phyloP scores from a whole-genome alignment of 2,888 invertebrate genomes.

The Axea sp. region DNA sequence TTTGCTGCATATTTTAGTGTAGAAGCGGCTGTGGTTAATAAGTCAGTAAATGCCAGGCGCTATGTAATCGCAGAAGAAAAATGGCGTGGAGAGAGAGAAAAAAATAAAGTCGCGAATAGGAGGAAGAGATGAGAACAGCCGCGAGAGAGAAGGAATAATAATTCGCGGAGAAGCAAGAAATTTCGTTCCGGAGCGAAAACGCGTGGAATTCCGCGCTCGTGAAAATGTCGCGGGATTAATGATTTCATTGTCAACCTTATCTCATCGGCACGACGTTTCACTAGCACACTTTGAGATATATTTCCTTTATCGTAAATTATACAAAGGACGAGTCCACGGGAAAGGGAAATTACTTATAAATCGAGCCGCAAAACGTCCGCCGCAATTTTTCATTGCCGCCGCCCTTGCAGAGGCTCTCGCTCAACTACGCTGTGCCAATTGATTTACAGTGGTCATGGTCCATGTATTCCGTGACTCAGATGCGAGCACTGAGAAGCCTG shows the following conservation, averaged over 20 bases:
- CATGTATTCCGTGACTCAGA: constrained; percentile 56
- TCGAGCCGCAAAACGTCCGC: constrained; percentile 34
- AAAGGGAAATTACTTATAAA: constrained; percentile 54
- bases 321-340: constrained; percentile 42
- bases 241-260: constrained; percentile 60
- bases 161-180: constrained; percentile 12
- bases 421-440: constrained; percentile 41
- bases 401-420: constrained; percentile 43
- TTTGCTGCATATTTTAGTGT: constrained; percentile 60
- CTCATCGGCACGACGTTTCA: constrained; percentile 38
- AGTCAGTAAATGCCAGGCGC: constrained; percentile 59
- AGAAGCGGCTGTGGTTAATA: constrained; percentile 57
- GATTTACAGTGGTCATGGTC: constrained; percentile 58
- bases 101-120: constrained; percentile 14
- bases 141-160: constrained; percentile 15
- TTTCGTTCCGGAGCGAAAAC: constrained; percentile 28
- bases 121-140: constrained; percentile 3
- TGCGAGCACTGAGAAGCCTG: constrained; percentile 35
- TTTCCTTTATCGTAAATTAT: constrained; percentile 60
- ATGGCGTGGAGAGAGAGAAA: constrained; percentile 5
- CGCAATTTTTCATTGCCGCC: constrained; percentile 50
- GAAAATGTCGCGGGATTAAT: constrained; percentile 55
- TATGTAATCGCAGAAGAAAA: constrained; percentile 37
- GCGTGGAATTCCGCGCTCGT: constrained; percentile 42
- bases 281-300: constrained; percentile 44